phyloP scores from a whole-genome alignment of 2,888 invertebrate genomes.

The Galerucella pusilla region DNA sequence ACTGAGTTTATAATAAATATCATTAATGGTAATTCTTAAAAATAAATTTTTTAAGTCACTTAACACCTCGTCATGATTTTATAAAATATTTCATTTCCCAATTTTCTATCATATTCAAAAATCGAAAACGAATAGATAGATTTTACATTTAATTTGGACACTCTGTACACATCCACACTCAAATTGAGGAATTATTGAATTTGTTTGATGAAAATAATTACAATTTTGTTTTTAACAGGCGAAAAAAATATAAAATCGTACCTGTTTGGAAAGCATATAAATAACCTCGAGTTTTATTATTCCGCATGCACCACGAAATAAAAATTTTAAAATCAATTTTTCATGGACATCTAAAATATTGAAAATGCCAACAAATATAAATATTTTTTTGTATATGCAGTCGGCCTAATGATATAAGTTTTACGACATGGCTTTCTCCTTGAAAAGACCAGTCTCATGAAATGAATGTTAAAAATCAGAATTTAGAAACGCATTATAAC shows the following conservation, averaged over 20 bases:
- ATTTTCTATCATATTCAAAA: no score
- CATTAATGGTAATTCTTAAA: no score
- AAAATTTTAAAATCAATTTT: neutral
- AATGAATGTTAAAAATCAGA: conserved; percentile 34
- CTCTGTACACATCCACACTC: no score
- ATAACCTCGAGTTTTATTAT: conserved; percentile 3
- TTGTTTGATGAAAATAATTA: no score
- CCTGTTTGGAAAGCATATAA: neutral
- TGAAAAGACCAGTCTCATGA: conserved; percentile 30
- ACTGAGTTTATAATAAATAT: no score
- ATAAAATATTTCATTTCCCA: no score
- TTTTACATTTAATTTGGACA: no score
- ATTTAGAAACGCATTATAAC: conserved; percentile 37
- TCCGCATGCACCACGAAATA: neutral
- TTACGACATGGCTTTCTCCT: conserved; percentile 31
- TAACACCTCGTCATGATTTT: no score
- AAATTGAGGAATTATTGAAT: no score
- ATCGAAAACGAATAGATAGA: no score
- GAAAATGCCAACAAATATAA: conserved; percentile 6
- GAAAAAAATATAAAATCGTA: neutral
- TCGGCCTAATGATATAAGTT: conserved; percentile 7
- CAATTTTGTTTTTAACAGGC: neutral
- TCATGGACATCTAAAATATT: conserved; percentile 13
- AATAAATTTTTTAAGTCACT: no score
- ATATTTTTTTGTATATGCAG: neutral